Base-by-base conservation (phyloP, 2,888 invertebrate species). In the Patella pellucida region DNA sequence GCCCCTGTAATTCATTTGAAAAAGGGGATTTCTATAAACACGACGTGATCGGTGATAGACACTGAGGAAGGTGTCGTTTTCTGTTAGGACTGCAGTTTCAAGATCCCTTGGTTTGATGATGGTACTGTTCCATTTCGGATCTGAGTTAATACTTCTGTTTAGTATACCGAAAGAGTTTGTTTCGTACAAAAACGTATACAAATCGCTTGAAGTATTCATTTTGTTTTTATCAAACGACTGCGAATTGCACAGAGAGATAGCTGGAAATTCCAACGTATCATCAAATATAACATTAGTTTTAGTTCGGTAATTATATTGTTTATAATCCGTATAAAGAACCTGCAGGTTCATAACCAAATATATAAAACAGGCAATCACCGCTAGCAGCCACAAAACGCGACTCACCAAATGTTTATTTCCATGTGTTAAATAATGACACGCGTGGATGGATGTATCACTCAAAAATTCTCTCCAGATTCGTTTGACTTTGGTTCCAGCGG, bases 221-320 rank as follows among this genome's bases (percentile, higher is more conserved):
- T 62, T 62, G n/a, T n/a, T 62, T 19, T 62, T 62, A 62, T 62
- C 62, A 62, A 62, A 62, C 11, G 62, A 12, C n/a, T 62, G 62
- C 3, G 62, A 19, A 14, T 62, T 62, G 23, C 62, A 62, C n/a
- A 62, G 2, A 62, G 62, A 19, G 9, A 62, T 19, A 3, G 62
- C 62, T 62, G 62, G 62, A 62, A 62, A 62, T 11, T 62, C 62
- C n/a, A 62, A 62, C 12, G 19, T 7, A 12, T 62, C 12, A 3
- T 19, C 62, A 12, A 62, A 62, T 62, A 19, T 62, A 11, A 62
- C 62, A 62, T 19, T n/a, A 19, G 62, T 62, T 23, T 62, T 62
- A 9, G 62, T 62, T 62, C 12, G 19, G 14, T 19, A 62, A 62
- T 62, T 62, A 9, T 62, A 62, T 62, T 62, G 19, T 62, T 19